phyloP scores from a whole-genome alignment of 2,113 vertebrate species.

The Corythoichthys intestinalis region DNA sequence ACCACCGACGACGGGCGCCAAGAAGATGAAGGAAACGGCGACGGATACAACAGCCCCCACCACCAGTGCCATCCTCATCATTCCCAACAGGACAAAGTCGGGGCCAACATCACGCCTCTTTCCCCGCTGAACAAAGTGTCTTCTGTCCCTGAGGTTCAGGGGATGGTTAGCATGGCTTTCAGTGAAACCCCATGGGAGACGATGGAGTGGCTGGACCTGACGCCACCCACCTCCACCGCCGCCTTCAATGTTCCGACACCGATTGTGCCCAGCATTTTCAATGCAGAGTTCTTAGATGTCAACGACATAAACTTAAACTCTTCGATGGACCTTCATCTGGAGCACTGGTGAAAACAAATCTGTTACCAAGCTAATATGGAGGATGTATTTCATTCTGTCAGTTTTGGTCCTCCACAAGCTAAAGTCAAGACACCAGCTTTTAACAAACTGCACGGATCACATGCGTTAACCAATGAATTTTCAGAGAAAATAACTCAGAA shows the following conservation, averaged over 20 bases:
- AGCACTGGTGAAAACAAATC: constrained; percentile 83
- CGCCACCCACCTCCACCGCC: constrained; percentile 82
- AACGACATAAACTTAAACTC: constrained; percentile 91
- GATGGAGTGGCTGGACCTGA: constrained; percentile 97
- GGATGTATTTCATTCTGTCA: no score
- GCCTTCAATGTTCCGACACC: constrained; percentile 78
- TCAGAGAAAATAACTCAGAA: background rate
- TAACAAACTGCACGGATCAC: background rate
- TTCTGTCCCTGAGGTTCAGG: constrained; percentile 78
- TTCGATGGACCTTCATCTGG: constrained; percentile 93
- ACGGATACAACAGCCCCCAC: constrained; percentile 77
- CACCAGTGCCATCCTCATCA: constrained; percentile 80
- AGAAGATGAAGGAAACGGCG: constrained; percentile 77
- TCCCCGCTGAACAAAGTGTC: constrained; percentile 82
- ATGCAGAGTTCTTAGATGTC: constrained; percentile 92
- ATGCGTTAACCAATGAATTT: background rate
- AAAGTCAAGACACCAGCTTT: background rate
- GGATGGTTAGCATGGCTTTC: constrained; percentile 84
- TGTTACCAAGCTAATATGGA: background rate
- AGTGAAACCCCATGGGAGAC: constrained; percentile 93
- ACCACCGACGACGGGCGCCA: constrained; percentile 77
- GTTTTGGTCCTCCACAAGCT: background rate
- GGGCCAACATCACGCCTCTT: constrained; percentile 79
- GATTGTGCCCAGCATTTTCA: constrained; percentile 86
- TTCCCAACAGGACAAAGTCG: constrained; percentile 79